Base-by-base conservation (phyloP, 2,888 invertebrate species). In the Tetheella fluctuosa region DNA sequence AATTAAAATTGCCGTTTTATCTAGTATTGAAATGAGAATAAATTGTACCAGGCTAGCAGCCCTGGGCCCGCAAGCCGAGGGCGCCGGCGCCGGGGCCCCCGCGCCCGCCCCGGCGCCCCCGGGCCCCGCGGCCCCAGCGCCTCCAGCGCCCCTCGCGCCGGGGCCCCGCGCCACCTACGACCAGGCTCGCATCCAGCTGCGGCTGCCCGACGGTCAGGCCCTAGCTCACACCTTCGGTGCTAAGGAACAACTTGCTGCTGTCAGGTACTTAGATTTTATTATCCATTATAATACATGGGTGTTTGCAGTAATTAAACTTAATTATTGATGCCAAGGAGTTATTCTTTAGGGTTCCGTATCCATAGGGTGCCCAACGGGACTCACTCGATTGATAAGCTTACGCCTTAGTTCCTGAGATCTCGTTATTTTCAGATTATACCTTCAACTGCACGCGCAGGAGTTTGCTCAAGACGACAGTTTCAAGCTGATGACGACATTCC, bases 401-500 rank as follows among this genome's bases (percentile, higher is more conserved):
- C n/a, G n/a, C n/a, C n/a, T n/a, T n/a, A n/a, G n/a, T n/a, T n/a
- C n/a, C n/a, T 25, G 6, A 25, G 25, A 4, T 25, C 25, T 25
- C 25, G 6, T 25, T 25, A 25, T 25, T 25, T 76, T 5, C 81
- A 91, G 91, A 72, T 68, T 98, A 52, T 99, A 95, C 88, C 94
- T 99, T 57, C 96, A 98, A 91, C 94, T 98, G 93, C 96, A 98
- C 77, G 90, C 92, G 4, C 76, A 83, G 28, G 90, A 91, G 62
- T 91, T 80, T 52, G 94, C 97, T 58, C 95, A 95, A 52, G 96
- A 97, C 76, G 94, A 94, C 12, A 90, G 93, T 54, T 98, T 99
- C 88, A 95, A 95, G 59, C 90, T 99, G 71, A 98, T 99, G 96
- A 98, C 98, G 2, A 96, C 95, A 78, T 99, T 98, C 90, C 99